phyloP scores from a whole-genome alignment of 1,140 invertebrate species.

The Cotesia glomerata region DNA sequence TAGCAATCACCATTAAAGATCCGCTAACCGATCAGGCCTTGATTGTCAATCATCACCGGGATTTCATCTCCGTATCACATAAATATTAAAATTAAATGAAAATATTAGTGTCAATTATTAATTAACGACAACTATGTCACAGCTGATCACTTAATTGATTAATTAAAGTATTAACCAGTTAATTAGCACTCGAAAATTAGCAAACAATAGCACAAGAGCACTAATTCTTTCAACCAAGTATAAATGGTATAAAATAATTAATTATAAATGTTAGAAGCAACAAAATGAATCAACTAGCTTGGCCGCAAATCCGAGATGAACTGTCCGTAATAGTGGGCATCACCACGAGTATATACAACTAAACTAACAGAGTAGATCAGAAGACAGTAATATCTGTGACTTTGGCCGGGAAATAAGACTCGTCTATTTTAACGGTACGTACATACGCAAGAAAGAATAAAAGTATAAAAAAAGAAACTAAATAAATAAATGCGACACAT shows the following conservation, averaged over 20 bases:
- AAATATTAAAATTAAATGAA: background rate
- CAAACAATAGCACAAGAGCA: too few relatives aligned
- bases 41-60: constrained; percentile 44
- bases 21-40: constrained; percentile 48
- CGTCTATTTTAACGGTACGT: constrained; percentile 57
- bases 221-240: background rate
- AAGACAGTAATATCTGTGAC: constrained; percentile 51
- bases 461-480: constrained; percentile 18
- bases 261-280: background rate
- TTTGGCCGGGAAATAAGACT: constrained; percentile 51
- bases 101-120: too few relatives aligned
- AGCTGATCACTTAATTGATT: too few relatives aligned
- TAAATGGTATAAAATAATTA: background rate
- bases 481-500: background rate
- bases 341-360: background rate
- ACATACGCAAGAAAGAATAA: constrained; percentile 25
- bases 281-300: constrained; percentile 35
- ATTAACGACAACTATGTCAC: too few relatives aligned
- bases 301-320: constrained; percentile 47
- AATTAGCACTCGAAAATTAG: too few relatives aligned
- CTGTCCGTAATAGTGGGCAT: constrained; percentile 42
- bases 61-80: background rate
- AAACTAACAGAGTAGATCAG: too few relatives aligned
- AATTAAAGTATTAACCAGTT: too few relatives aligned
- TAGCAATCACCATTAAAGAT: constrained; percentile 6